A percentile compares a stretch with the other conserved stretches of the same genome.
Evolutionary conservation across 2,888 invertebrate species (phyloP).

Genomic region (Xanthia togata): DNA sequence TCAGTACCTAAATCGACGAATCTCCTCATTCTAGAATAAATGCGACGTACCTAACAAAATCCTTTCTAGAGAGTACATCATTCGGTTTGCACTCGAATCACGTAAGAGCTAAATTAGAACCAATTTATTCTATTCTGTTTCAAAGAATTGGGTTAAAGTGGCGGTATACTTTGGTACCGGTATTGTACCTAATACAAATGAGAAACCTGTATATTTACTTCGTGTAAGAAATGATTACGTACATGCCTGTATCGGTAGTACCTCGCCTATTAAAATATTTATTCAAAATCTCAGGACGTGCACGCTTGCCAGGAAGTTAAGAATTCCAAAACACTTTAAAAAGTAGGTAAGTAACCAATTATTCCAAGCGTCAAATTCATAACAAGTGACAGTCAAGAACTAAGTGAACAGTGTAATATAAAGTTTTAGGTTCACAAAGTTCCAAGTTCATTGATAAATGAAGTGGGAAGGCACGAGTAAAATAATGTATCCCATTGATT

Average conservation of each 20-base stretch:
- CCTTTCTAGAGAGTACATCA: conserved; percentile 28
- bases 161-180: conserved; percentile 1
- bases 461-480: conserved; percentile 32
- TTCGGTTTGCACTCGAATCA: conserved; percentile 38
- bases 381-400: conserved; percentile 17
- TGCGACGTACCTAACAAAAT: conserved; percentile 14
- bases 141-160: conserved; percentile 21
- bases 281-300: not conserved
- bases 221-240: not conserved
- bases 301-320: not conserved
- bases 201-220: not conserved
- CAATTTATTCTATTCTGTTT: conserved; percentile 45
- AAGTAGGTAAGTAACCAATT: not conserved
- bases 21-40: conserved; percentile 8
- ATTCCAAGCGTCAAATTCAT: conserved; percentile 1
- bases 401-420: conserved; percentile 13
- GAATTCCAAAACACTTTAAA: not conserved
- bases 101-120: conserved; percentile 50
- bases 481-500: conserved; percentile 51
- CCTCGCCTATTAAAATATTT: not conserved
- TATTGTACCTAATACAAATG: not conserved
- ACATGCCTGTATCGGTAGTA: not conserved
- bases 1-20: not conserved
- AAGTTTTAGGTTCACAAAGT: conserved; percentile 40
- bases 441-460: conserved; percentile 39